These are phyloP conservation scores for Drosophila prosaltans DNA, from an alignment of 1,140 invertebrate species.

Conservation along the genomic window DNA sequence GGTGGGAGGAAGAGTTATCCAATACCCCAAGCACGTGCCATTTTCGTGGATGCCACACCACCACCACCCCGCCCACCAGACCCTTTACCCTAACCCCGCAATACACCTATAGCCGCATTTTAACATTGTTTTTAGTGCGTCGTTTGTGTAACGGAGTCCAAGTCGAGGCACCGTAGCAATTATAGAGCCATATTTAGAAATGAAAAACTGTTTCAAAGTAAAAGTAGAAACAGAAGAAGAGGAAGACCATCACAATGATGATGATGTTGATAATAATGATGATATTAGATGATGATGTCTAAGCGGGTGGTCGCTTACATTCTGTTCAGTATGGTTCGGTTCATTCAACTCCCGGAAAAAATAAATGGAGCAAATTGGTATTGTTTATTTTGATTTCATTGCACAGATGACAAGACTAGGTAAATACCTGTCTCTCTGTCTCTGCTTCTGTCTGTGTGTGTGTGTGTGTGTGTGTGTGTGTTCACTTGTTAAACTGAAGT, in stretches of 20 bases:
- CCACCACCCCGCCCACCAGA: neutral
- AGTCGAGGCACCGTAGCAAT: slow-evolving; percentile 29
- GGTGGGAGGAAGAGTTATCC: slow-evolving; percentile 19
- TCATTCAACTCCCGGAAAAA: slow-evolving; percentile 53
- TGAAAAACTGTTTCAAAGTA: slow-evolving; percentile 13
- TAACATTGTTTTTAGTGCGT: slow-evolving; percentile 49
- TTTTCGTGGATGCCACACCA: slow-evolving; percentile 15
- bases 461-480: too few relatives aligned
- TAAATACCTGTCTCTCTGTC: neutral
- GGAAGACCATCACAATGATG: neutral
- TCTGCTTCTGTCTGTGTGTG: too few relatives aligned
- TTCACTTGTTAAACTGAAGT: slow-evolving; percentile 5
- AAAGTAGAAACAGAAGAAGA: neutral
- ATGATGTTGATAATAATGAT: neutral
- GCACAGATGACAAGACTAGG: slow-evolving; percentile 21
- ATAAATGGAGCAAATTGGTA: slow-evolving; percentile 32
- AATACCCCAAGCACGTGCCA: slow-evolving; percentile 35
- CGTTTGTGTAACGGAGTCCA: slow-evolving; percentile 34
- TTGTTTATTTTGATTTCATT: slow-evolving; percentile 60
- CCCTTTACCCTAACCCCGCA: neutral
- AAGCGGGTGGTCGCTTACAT: slow-evolving; percentile 12
- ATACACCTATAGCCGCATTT: neutral
- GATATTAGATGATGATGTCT: neutral
- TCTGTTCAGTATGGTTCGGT: slow-evolving; percentile 20
- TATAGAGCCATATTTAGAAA: slow-evolving; percentile 39